Conservation (phyloP, 1,140 invertebrate genomes). For the Rhopalosiphum maidis region DNA sequence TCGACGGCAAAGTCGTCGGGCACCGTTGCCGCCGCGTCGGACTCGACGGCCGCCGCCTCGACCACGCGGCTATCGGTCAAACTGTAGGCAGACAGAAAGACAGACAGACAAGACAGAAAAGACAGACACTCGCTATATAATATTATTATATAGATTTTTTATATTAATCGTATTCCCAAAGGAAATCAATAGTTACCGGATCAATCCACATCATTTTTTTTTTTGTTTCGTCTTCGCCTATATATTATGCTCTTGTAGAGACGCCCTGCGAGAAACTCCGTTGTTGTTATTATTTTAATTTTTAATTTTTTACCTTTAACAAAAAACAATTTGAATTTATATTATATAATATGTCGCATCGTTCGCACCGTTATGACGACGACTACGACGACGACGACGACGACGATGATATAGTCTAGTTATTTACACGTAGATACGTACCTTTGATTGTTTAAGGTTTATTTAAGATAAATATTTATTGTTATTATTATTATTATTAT, state of each 20-base stretch:
- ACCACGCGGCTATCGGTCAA: slow-evolving; percentile 30
- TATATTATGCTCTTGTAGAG: background rate
- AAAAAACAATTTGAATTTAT: slow-evolving; percentile 15
- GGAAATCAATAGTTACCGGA: slow-evolving; percentile 58
- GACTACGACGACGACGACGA: too few relatives aligned
- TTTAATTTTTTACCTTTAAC: slow-evolving; percentile 24
- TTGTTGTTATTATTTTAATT: slow-evolving; percentile 48
- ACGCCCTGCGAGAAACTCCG: slow-evolving; percentile 4
- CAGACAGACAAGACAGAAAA: background rate
- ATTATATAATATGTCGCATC: background rate
- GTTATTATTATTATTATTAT: slow-evolving; percentile 40
- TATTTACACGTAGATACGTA: background rate
- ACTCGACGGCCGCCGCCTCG: background rate
- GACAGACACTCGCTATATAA: background rate
- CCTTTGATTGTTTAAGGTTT: slow-evolving; percentile 43
- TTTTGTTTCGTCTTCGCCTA: background rate
- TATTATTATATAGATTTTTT: slow-evolving; percentile 6
- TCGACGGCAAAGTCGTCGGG: background rate
- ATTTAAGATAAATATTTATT: slow-evolving; percentile 52
- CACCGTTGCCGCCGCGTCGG: background rate
- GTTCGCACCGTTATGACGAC: background rate
- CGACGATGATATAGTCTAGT: slow-evolving; percentile 14
- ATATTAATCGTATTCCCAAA: slow-evolving; percentile 42
- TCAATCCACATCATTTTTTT: slow-evolving; percentile 23
- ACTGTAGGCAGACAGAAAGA: background rate